Conservation (phyloP, 2,113 vertebrate genomes). For the Jacana jacana region DNA sequence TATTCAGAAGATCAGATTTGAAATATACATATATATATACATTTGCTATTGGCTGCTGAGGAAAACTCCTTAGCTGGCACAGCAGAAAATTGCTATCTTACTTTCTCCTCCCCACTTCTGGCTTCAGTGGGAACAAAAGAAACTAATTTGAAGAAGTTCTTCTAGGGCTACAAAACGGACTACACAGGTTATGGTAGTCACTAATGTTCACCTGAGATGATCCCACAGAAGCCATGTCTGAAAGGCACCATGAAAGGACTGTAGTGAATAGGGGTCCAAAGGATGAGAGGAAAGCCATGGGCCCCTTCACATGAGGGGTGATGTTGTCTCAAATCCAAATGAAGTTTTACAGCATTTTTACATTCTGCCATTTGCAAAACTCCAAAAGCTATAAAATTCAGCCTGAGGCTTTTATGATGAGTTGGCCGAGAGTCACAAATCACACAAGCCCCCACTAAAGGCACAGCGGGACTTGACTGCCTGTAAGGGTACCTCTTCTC, state of each 20-base stretch:
- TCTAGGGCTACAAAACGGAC: not conserved
- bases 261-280: not conserved
- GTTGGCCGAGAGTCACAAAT: not conserved
- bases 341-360: not conserved
- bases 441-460: rapidly evolving
- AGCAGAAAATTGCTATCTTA: not conserved
- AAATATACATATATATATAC: rapidly evolving
- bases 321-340: not conserved
- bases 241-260: not conserved
- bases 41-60: not conserved
- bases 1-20: not conserved
- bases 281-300: not conserved
- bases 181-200: not conserved
- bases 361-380: not conserved
- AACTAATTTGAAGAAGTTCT: not conserved
- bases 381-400: not conserved
- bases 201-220: not conserved
- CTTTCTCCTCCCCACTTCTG: not conserved
- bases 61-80: not conserved
- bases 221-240: not conserved
- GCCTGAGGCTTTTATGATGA: not conserved
- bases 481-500: not conserved
- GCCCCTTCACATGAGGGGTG: not conserved
- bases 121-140: not conserved
- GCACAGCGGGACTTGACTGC: not conserved